Percentiles rank a stretch among this genome's conserved stretches.
Evolutionary conservation across 2,888 invertebrate species (phyloP).

Genomic region (Graphium colonna): DNA sequence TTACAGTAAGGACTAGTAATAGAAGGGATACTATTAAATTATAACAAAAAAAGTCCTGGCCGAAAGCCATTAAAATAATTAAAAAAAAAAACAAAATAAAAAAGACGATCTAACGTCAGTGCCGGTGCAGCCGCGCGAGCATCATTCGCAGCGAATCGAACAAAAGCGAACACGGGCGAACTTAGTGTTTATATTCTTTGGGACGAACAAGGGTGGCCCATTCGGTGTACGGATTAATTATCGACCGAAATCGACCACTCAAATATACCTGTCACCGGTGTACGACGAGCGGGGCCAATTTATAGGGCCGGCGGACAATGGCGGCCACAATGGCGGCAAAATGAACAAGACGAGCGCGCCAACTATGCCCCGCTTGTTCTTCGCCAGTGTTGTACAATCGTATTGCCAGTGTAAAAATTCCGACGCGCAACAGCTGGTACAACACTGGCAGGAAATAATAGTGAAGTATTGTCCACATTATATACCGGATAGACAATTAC

Average conservation of each 20-base stretch:
- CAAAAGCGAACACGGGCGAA: constrained; percentile 30
- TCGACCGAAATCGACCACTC: constrained; percentile 75
- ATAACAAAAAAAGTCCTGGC: no score
- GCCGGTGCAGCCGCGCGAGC: background rate
- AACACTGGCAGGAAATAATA: background rate
- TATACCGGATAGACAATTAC: no score
- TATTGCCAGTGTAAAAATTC: background rate
- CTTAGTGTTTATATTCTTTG: constrained; percentile 22
- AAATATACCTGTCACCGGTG: constrained; percentile 78
- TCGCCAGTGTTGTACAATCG: constrained; percentile 20
- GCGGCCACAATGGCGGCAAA: constrained; percentile 76
- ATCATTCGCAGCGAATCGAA: no score
- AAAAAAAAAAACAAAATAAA: background rate
- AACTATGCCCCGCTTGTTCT: constrained; percentile 25
- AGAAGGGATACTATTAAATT: no score
- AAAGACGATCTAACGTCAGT: constrained; percentile 21
- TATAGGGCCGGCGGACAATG: constrained; percentile 75
- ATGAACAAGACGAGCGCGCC: constrained; percentile 56
- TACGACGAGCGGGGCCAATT: constrained; percentile 70
- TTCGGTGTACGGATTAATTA: constrained; percentile 78
- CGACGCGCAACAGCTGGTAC: constrained; percentile 22
- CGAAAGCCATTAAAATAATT: no score
- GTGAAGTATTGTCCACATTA: no score
- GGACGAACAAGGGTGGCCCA: constrained; percentile 69
- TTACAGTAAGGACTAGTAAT: no score